Evolutionary conservation across 2,888 invertebrate species (phyloP).

Genomic region (Calliphora vomitoria): DNA sequence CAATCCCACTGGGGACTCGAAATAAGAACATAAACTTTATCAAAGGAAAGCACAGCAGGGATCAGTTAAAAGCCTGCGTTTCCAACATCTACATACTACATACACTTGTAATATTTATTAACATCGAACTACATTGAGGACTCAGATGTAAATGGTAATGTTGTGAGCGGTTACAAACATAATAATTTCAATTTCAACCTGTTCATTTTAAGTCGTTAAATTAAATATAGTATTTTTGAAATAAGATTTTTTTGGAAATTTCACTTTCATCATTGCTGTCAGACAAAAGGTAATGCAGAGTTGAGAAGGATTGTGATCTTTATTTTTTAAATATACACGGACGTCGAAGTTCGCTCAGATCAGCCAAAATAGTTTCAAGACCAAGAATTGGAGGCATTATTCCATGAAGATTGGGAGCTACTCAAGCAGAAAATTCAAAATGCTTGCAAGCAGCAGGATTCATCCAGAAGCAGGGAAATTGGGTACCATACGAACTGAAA

Average conservation of each 20-base stretch:
- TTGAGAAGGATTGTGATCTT: neutral
- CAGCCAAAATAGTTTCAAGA: too few species aligned
- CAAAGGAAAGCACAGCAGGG: conserved; percentile 71
- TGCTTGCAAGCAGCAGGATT: too few species aligned
- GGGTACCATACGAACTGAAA: too few species aligned
- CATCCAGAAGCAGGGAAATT: too few species aligned
- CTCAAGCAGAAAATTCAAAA: too few species aligned
- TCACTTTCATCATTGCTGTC: conserved; percentile 53
- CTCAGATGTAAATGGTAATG: conserved; percentile 67
- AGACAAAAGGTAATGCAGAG: conserved; percentile 34
- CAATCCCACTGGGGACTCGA: conserved; percentile 67
- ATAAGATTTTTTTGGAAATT: conserved; percentile 59
- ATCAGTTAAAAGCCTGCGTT: conserved; percentile 67
- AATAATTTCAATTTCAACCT: conserved; percentile 71
- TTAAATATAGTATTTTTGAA: conserved; percentile 66
- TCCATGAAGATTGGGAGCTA: too few species aligned
- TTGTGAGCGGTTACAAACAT: conserved; percentile 52
- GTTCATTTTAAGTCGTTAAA: conserved; percentile 68
- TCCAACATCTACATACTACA: conserved; percentile 11
- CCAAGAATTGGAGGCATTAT: too few species aligned
- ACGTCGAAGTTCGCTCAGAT: too few species aligned
- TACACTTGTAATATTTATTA: conserved; percentile 1
- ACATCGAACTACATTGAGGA: conserved; percentile 26
- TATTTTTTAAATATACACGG: neutral
- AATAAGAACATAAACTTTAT: conserved; percentile 56